These are phyloP conservation scores for Leptarthrus brevirostris DNA, from an alignment of 2,888 invertebrate species.

Conservation along the genomic window DNA sequence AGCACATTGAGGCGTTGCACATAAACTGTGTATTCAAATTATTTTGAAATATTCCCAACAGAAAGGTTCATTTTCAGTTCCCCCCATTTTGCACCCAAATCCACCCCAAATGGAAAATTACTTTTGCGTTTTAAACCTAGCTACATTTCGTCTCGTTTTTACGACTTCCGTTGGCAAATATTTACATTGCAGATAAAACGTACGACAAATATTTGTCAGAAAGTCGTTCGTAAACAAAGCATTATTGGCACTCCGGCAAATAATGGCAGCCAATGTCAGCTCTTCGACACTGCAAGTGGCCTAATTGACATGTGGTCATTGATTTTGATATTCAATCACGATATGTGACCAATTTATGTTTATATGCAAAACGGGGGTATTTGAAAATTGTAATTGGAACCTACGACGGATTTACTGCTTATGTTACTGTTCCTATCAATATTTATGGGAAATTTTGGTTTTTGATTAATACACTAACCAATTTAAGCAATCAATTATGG, in stretches of 20 bases:
- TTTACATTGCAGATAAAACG: slow-evolving; percentile 31
- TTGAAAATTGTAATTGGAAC: no score
- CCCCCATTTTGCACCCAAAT: slow-evolving; percentile 12
- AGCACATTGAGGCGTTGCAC: slow-evolving; percentile 6
- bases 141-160: not conserved
- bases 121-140: slow-evolving; percentile 28
- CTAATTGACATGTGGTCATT: no score
- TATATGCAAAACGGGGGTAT: no score
- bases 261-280: no score
- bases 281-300: no score
- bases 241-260: slow-evolving; percentile 18
- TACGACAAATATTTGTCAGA: slow-evolving; percentile 39
- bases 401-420: no score
- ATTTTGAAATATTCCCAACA: not conserved
- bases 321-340: no score
- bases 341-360: no score
- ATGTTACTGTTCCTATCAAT: no score
- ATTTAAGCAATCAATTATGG: no score
- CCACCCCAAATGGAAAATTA: slow-evolving; percentile 24
- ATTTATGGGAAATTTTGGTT: no score
- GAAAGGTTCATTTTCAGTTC: slow-evolving; percentile 4
- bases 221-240: slow-evolving; percentile 29
- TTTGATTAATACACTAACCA: no score
- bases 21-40: slow-evolving; percentile 37
- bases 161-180: slow-evolving; percentile 12